phyloP scores from a whole-genome alignment of 2,888 invertebrate genomes.

The Eutolmus rufibarbis region DNA sequence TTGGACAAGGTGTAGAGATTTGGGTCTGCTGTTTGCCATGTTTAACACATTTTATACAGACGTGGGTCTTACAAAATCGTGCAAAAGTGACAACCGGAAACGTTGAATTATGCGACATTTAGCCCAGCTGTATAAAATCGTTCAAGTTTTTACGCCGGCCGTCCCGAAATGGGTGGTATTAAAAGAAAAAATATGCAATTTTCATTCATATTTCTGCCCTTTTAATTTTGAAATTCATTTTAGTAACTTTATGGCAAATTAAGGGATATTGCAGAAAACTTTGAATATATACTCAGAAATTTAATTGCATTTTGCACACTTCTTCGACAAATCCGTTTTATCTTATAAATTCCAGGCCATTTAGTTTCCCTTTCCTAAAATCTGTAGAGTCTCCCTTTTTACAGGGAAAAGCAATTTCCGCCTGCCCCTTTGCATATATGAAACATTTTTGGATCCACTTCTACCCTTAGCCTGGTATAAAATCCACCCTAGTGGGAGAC shows the following conservation, averaged over 20 bases:
- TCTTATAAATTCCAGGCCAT: neutral
- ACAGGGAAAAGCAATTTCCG: neutral
- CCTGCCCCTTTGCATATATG: neutral
- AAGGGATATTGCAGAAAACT: neutral
- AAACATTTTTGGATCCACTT: neutral
- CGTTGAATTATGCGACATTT: no score
- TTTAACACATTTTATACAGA: no score
- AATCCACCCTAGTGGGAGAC: neutral
- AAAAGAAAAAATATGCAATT: no score
- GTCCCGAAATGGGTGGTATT: no score
- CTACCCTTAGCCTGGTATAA: neutral
- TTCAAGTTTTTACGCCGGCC: no score
- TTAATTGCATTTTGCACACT: neutral
- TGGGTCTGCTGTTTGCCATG: no score
- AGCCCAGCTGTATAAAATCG: no score
- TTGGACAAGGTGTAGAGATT: no score
- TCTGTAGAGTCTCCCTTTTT: neutral
- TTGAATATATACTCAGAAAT: neutral
- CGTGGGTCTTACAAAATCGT: no score
- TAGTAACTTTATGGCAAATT: neutral
- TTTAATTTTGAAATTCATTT: neutral
- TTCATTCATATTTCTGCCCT: neutral
- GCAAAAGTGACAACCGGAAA: no score
- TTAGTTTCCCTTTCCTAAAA: neutral
- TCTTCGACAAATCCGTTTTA: neutral